These are phyloP conservation scores for Ditylenchus weischeri DNA, from an alignment of 2,888 invertebrate genomes.

Conservation along the genomic window DNA sequence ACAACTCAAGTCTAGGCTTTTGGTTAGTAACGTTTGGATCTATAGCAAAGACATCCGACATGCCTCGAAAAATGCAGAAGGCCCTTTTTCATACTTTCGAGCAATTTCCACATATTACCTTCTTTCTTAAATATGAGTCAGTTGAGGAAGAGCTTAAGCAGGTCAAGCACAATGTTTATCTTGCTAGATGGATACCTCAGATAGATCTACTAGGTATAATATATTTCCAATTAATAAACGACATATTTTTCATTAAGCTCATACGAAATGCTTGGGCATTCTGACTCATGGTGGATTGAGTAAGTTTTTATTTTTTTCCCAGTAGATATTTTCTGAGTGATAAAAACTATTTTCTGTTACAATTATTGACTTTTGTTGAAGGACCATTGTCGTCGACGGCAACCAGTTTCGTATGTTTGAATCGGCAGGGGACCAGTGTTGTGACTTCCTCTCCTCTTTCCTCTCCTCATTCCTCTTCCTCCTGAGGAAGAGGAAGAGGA, in stretches of 20 bases:
- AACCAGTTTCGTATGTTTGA: too few species aligned
- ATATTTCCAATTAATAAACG: too few species aligned
- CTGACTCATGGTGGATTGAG: constrained; percentile 54
- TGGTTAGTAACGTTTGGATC: constrained; percentile 50
- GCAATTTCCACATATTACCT: constrained; percentile 42
- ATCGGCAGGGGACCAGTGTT: too few species aligned
- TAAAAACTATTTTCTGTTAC: too few species aligned
- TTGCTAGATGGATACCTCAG: constrained; percentile 43
- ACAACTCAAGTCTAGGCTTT: constrained; percentile 34
- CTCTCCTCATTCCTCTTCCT: too few species aligned
- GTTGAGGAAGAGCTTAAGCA: constrained; percentile 15
- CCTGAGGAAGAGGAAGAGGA: too few species aligned
- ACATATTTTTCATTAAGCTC: constrained; percentile 29
- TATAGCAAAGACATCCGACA: constrained; percentile 50
- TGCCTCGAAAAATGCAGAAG: constrained; percentile 37
- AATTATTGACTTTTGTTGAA: too few species aligned
- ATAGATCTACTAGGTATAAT: constrained; percentile 39
- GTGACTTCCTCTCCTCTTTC: too few species aligned
- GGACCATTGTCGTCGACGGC: too few species aligned
- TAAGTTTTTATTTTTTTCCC: constrained; percentile 1
- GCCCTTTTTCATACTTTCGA: constrained; percentile 37
- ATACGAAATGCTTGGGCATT: constrained; percentile 42
- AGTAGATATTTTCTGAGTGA: too few species aligned
- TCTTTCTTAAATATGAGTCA: constrained; percentile 44
- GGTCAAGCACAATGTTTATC: constrained; percentile 22